Conservation (phyloP, 2,113 vertebrate species). For the Phalacrocorax carbo region DNA sequence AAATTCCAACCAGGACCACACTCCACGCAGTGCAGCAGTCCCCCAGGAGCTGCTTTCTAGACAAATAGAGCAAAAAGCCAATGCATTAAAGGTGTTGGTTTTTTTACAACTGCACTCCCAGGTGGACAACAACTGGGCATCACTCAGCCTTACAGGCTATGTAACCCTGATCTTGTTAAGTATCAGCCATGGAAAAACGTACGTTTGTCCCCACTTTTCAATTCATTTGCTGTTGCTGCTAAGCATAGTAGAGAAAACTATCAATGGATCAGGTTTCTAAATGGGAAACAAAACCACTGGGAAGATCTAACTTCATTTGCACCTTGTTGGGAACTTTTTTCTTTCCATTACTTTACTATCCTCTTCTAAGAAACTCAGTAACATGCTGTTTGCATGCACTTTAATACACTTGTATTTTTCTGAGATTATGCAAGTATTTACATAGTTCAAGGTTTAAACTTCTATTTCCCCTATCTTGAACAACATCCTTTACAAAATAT, state of each 20-base stretch:
- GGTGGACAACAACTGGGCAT: not conserved
- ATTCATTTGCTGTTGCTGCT: not conserved
- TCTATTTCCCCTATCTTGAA: not conserved
- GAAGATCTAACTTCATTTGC: not conserved
- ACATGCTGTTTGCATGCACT: not conserved
- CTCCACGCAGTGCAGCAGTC: not conserved
- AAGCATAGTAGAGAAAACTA: not conserved
- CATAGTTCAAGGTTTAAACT: not conserved
- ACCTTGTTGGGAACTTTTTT: not conserved
- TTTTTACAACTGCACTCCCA: not conserved
- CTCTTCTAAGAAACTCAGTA: not conserved
- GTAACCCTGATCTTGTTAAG: slow-evolving; percentile 22
- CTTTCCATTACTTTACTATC: not conserved
- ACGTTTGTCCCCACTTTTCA: not conserved
- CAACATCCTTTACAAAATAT: slow-evolving; percentile 4
- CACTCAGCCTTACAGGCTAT: not conserved
- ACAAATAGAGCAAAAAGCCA: not conserved
- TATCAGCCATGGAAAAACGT: slow-evolving; percentile 36
- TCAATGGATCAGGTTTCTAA: slow-evolving; percentile 4
- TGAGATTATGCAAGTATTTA: not conserved
- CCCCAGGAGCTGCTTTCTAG: not conserved
- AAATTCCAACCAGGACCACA: not conserved
- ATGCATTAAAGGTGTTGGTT: not conserved
- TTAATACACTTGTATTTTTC: not conserved
- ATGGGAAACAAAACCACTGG: not conserved